Base-by-base conservation (phyloP, 2,113 vertebrate genomes). In the Isurus oxyrinchus region DNA sequence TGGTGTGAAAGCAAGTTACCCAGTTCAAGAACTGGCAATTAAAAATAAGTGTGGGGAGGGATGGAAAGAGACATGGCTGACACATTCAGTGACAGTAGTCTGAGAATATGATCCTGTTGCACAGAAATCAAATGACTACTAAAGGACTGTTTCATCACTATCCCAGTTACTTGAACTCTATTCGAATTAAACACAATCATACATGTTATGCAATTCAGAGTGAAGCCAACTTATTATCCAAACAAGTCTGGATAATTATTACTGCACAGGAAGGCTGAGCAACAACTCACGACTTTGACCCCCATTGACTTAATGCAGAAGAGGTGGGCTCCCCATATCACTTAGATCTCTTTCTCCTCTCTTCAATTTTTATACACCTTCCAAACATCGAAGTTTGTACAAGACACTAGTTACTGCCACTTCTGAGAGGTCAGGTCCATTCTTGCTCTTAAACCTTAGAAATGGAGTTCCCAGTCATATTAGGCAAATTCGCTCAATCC, bases 91-190 rank as follows among this genome's bases (percentile, higher is more conserved):
- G 67, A 94, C 59, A 31, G 79, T 44, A 55, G 59, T 44, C 35
- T 72, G 94, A 95, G 94, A 72, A 95, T 55, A 27, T 95, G 49
- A 95, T 95, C 94, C 59, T 94, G 90, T 63, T 63, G 90, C 90
- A 63, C 59, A 76, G 67, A 95, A 49, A 69, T 53, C n/a, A 95
- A 67, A 49, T 27, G 10, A 95, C 11, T 72, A 95, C n/a, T 31
- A 95, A 72, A 95, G 31, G 27, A 19, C 49, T 53, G 27, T 72
- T 76, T 76, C 94, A 69, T 95, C 25, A 95, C 49, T 25, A 40
- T 13, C 8, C 40, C 94, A 53, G 16, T 31, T 69, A 53, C 5
- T 27, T 72, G 44, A 27, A 40, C 59, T 93, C 16, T 16, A 31
- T 59, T 91, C 6, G 40, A 84, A 84, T 44, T 93, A 93, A 94